phyloP scores from a whole-genome alignment of 2,797 vertebrate genomes.

The Streptopelia turtur region DNA sequence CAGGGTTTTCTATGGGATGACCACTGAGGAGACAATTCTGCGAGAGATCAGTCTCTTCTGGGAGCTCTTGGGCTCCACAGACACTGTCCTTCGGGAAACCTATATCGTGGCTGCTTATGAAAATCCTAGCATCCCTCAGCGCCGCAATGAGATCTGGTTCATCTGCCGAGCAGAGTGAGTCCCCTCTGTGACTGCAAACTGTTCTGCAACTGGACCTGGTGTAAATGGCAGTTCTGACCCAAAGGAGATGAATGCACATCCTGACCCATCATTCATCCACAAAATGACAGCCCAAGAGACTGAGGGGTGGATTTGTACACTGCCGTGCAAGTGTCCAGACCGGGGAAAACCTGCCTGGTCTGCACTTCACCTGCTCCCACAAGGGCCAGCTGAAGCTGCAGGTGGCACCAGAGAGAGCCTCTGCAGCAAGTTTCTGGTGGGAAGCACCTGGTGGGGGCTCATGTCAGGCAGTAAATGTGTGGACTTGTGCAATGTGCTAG shows the following conservation, averaged over 20 bases:
- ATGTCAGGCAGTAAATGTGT: accelerated
- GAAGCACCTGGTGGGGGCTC: not conserved
- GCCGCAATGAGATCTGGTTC: constrained; percentile 90
- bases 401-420: not conserved
- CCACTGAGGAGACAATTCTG: constrained; percentile 84
- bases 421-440: not conserved
- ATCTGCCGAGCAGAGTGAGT: constrained; percentile 66
- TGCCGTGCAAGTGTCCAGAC: not conserved
- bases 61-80: constrained; percentile 79
- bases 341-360: not conserved
- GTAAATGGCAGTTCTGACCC: constrained; percentile 39
- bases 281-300: not conserved
- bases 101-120: constrained; percentile 85
- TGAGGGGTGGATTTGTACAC: not conserved
- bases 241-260: not conserved
- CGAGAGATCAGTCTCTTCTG: constrained; percentile 80
- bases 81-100: constrained; percentile 55
- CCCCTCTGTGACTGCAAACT: not conserved
- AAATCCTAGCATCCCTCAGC: constrained; percentile 80
- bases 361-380: not conserved
- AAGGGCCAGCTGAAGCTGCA: not conserved
- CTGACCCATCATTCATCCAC: not conserved
- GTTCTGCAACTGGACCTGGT: not conserved
- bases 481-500: not conserved
- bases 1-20: constrained; percentile 78